Evolutionary conservation across 2,888 invertebrate genomes (phyloP).

Genomic region (Xanthorhoe designata): DNA sequence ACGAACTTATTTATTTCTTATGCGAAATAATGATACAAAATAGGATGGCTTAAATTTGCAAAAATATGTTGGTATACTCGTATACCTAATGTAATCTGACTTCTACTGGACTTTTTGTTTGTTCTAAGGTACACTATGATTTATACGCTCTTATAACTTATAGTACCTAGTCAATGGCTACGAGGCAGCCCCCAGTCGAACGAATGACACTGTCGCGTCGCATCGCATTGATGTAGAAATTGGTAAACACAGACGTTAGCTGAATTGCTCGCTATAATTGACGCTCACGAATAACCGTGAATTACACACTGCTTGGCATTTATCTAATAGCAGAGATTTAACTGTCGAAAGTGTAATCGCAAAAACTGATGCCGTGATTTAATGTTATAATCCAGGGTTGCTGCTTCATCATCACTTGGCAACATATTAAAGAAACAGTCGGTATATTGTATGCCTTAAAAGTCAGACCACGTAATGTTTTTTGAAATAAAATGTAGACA

Average conservation of each 20-base stretch:
- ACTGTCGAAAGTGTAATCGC: conserved; percentile 43
- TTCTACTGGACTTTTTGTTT: neutral
- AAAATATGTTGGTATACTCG: no score
- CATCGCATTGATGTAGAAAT: neutral
- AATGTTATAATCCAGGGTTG: conserved; percentile 40
- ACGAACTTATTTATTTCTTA: no score
- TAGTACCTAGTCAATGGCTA: neutral
- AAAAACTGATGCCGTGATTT: conserved; percentile 42
- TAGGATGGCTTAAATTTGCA: no score
- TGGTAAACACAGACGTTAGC: conserved; percentile 2
- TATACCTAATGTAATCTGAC: no score
- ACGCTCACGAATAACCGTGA: conserved; percentile 20
- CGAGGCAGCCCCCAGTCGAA: neutral
- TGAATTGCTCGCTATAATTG: conserved; percentile 5
- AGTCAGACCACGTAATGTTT: no score
- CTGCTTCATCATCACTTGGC: conserved; percentile 26
- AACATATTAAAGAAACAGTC: neutral
- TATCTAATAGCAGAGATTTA: conserved; percentile 37
- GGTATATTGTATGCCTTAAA: no score
- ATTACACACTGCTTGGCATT: conserved; percentile 33
- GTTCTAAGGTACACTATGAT: neutral
- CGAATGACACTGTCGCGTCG: neutral
- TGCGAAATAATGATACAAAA: no score
- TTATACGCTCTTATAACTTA: neutral
- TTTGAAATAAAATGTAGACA: no score